Base-by-base conservation (phyloP, 2,888 invertebrate species). In the Seladonia tumulorum region DNA sequence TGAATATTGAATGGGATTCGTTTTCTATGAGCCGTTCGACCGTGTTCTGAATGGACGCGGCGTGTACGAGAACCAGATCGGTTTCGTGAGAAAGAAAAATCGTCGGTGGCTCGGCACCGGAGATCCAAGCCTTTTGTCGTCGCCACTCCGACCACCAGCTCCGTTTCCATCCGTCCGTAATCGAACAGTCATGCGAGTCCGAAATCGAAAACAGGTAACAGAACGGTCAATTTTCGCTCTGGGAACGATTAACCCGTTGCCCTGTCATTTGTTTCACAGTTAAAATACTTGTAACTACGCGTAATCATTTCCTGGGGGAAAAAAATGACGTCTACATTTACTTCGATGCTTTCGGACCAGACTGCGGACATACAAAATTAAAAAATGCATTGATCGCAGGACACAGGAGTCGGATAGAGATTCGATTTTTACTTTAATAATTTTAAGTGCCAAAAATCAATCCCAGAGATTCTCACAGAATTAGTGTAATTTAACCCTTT, bases 1-100 rank as follows among this genome's bases (percentile, higher is more conserved):
- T 93, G 92, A 93, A 92, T 92, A 93, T 92, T 92, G 93, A 92
- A 92, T 92, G 90, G 90, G 75, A 42, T 83, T 82, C 87, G 87
- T 89, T 87, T 85, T 89, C 86, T 89, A 79, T 87, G 86, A 86
- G 86, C 83, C 76, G 79, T 84, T 85, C 80, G 76, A 75, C 18
- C 79, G 70, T 74, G 83, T 77, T 82, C 84, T 91, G 87, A 84
- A 91, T 89, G 66, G 87, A 73, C 5, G 57, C 74, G 80, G 42
- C 66, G 71, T 29, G 42, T 72, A 77, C 53, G 82, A 76, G 86
- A 89, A 81, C 85, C 89, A 87, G 89, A 92, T 92, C 91, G 78
- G 86, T 92, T 91, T 91, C 92, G 93, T 92, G 92, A 93, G 92
- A 92, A 93, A 88, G 85, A 87, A 82, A 85, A 82, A 81, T 83